These are phyloP conservation scores for Calonectris borealis DNA, from an alignment of 2,113 vertebrate species.

Conservation along the genomic window DNA sequence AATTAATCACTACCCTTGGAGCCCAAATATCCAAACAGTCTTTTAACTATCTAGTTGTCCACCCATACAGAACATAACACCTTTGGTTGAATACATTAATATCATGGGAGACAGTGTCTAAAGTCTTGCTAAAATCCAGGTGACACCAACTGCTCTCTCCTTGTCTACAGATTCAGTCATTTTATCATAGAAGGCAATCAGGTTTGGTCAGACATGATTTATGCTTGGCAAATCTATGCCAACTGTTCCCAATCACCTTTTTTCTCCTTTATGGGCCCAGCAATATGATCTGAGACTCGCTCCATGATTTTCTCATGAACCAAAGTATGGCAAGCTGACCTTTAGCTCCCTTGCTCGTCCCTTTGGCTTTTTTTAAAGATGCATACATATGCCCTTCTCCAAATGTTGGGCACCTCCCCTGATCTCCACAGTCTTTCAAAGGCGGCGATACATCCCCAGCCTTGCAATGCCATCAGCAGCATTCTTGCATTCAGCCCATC, in stretches of 20 bases:
- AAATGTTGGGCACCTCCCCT: not conserved
- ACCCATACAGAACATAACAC: not conserved
- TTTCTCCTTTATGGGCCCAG: not conserved
- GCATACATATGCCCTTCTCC: not conserved
- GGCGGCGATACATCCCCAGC: rapidly evolving
- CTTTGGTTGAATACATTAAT: not conserved
- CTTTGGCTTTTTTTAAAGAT: not conserved
- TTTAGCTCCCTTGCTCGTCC: not conserved
- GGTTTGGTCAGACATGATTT: not conserved
- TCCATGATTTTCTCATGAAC: not conserved
- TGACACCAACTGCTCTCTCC: not conserved
- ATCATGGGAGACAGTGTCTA: not conserved
- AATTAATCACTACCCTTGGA: not conserved
- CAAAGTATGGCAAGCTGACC: not conserved
- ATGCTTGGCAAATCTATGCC: not conserved
- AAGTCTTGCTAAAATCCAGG: not conserved
- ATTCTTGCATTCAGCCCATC: not conserved
- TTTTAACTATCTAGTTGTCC: not conserved
- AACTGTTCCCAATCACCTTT: not conserved
- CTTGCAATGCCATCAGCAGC: not conserved
- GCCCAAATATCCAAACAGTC: not conserved
- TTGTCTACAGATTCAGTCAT: not conserved
- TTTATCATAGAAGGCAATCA: not conserved
- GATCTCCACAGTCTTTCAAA: not conserved
- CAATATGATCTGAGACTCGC: not conserved